phyloP scores from a whole-genome alignment of 2,113 vertebrate genomes.

The Strix uralensis region DNA sequence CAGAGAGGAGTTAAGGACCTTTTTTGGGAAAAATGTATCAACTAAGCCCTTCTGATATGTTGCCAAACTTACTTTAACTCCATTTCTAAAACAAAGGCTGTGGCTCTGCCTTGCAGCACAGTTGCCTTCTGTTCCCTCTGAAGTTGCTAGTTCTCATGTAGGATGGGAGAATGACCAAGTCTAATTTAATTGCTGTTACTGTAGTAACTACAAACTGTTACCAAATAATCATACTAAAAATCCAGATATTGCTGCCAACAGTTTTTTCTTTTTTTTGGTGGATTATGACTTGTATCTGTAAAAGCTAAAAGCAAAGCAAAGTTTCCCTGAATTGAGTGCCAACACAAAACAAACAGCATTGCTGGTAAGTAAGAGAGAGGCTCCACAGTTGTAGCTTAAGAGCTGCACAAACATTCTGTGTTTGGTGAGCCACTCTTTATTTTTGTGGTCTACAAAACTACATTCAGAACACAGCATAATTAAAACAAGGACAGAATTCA shows the following conservation, averaged over 20 bases:
- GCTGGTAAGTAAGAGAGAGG: conserved; percentile 64
- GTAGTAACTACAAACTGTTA: conserved; percentile 29
- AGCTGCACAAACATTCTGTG: conserved; percentile 79
- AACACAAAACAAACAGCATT: conserved; percentile 57
- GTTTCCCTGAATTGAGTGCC: conserved; percentile 49
- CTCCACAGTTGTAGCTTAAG: conserved; percentile 53
- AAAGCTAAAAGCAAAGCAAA: conserved; percentile 39
- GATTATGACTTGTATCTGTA: conserved; percentile 33
- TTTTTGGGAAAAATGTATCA: not conserved
- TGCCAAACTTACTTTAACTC: not conserved
- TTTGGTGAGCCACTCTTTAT: conserved; percentile 77
- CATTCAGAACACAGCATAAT: conserved; percentile 79
- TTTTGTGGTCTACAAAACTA: conserved; percentile 78
- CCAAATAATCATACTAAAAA: not conserved
- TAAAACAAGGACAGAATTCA: conserved; percentile 83
- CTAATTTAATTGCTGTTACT: conserved; percentile 47
- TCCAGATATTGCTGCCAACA: conserved; percentile 12
- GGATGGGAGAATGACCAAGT: conserved; percentile 3
- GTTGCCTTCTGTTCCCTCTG: conserved; percentile 4
- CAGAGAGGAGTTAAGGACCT: not conserved
- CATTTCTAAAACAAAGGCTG: not conserved
- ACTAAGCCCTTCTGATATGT: not conserved
- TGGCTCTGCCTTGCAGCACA: conserved; percentile 12
- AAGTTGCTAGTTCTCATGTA: not conserved
- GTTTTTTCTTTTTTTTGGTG: not conserved